Conservation (phyloP, 2,797 vertebrate species). For the Hoplostethus mediterraneus region DNA sequence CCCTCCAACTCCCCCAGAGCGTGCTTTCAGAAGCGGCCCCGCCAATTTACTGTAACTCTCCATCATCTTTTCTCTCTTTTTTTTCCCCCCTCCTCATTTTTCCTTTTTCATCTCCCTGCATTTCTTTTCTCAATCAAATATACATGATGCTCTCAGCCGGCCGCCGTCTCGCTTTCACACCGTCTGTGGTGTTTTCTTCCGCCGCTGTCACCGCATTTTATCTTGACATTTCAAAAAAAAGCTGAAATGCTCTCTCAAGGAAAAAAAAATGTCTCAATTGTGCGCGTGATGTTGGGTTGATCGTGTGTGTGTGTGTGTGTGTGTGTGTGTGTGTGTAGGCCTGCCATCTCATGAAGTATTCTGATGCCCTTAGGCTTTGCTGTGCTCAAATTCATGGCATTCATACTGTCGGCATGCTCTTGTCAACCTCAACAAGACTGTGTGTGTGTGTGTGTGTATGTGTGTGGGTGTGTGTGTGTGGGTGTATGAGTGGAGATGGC, state of each 20-base stretch:
- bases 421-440: conserved; percentile 58
- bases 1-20: conserved; percentile 40
- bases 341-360: conserved; percentile 58
- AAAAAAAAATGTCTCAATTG: conserved; percentile 77
- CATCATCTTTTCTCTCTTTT: conserved; percentile 65
- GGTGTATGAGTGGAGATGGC: neutral
- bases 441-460: conserved; percentile 21
- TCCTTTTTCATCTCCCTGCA: conserved; percentile 63
- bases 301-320: conserved; percentile 46
- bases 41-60: conserved; percentile 75
- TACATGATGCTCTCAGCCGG: conserved; percentile 35
- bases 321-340: conserved; percentile 44
- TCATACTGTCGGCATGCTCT: conserved; percentile 55
- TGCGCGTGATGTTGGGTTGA: conserved; percentile 57
- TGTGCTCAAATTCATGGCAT: conserved; percentile 59
- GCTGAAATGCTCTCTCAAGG: conserved; percentile 46
- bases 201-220: conserved; percentile 66
- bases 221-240: conserved; percentile 74
- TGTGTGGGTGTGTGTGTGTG: conserved; percentile 24
- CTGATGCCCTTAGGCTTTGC: conserved; percentile 48
- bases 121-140: conserved; percentile 73
- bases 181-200: conserved; percentile 68
- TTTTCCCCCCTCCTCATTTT: conserved; percentile 53
- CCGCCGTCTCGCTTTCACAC: conserved; percentile 42
- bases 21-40: conserved; percentile 66